Percentiles rank a stretch among this genome's conserved stretches.
Evolutionary conservation across 2,888 invertebrate genomes (phyloP).

Genomic region (Neoascia interrupta): DNA sequence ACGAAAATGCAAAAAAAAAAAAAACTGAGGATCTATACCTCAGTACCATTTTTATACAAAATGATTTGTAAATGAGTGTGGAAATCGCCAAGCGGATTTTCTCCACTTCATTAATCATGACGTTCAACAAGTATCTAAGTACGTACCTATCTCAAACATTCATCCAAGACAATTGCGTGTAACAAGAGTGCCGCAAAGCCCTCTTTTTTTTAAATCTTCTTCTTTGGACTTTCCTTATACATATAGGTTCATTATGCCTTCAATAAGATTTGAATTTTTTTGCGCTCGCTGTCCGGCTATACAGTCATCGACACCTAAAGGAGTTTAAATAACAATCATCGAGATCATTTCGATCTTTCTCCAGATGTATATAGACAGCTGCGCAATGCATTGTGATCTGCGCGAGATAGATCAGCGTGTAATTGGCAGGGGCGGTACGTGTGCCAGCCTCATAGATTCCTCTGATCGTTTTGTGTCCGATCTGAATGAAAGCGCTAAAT

Average conservation of each 20-base stretch:
- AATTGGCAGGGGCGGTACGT: conserved; percentile 56
- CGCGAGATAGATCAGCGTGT: background rate
- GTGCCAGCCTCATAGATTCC: conserved; percentile 9
- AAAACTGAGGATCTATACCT: conserved; percentile 20
- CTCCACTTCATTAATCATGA: conserved; percentile 68
- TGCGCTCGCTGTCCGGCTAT: conserved; percentile 29
- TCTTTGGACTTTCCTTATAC: conserved; percentile 50
- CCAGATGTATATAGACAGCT: background rate
- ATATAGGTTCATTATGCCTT: background rate
- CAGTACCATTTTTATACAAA: conserved; percentile 45
- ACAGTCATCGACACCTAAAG: conserved; percentile 59
- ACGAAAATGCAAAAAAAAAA: background rate
- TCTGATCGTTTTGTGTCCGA: conserved; percentile 5
- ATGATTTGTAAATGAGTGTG: conserved; percentile 66
- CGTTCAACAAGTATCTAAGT: conserved; percentile 56
- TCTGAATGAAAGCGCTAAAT: conserved; percentile 39
- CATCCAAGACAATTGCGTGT: conserved; percentile 49
- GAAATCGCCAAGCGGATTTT: conserved; percentile 63
- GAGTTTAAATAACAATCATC: conserved; percentile 51
- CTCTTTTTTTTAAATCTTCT: conserved; percentile 46
- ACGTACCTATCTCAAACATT: background rate
- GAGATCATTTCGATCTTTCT: conserved; percentile 22
- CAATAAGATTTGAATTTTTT: background rate
- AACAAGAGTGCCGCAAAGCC: conserved; percentile 12
- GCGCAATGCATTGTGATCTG: background rate